Conservation (phyloP, 2,113 vertebrate genomes). For the Centropristis striata region DNA sequence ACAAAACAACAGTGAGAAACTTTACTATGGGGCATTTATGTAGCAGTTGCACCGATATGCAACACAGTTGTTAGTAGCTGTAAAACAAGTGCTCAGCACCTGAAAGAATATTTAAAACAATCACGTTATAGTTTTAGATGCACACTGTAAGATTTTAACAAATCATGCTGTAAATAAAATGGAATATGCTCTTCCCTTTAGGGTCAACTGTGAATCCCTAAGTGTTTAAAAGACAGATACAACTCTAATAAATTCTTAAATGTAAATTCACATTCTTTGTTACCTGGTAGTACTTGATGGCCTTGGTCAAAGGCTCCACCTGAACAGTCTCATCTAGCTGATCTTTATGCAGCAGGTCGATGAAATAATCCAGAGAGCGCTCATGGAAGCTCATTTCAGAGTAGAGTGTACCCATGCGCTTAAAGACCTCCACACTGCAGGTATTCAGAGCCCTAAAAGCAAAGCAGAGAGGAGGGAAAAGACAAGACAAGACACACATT, state of each 20-base stretch:
- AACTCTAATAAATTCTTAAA: neutral
- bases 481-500: neutral
- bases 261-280: neutral
- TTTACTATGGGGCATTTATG: neutral
- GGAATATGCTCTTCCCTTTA: neutral
- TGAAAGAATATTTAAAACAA: neutral
- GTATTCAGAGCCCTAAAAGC: constrained; percentile 88
- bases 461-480: neutral
- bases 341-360: constrained; percentile 96
- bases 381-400: constrained; percentile 97
- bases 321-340: constrained; percentile 97
- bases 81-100: neutral
- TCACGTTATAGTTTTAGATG: neutral
- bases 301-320: constrained; percentile 96
- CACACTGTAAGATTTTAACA: neutral
- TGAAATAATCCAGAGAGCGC: constrained; percentile 95
- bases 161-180: neutral
- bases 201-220: neutral
- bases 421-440: constrained; percentile 94
- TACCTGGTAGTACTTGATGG: constrained; percentile 99
- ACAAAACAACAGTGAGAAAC: constrained; percentile 15
- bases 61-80: neutral
- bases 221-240: neutral
- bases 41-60: neutral
- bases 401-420: constrained; percentile 94